phyloP scores from a whole-genome alignment of 2,797 vertebrate genomes.

The Acipenser transmontanus region DNA sequence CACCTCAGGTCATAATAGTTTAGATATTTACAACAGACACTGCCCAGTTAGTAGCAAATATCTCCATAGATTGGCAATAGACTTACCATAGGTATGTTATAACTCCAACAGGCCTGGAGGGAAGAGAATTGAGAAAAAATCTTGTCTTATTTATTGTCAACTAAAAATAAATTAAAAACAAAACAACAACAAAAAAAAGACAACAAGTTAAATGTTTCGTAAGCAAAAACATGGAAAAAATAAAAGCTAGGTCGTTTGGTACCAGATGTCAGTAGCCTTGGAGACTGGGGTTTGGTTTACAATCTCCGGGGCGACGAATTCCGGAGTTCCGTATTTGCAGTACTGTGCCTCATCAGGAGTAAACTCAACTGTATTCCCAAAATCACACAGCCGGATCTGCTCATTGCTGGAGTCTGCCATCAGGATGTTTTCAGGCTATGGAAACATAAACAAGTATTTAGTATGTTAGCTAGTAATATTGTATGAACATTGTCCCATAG shows the following conservation, averaged over 20 bases:
- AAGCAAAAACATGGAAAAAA: constrained; percentile 12
- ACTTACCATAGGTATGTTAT: constrained; percentile 88
- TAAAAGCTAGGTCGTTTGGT: not conserved
- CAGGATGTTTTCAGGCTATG: constrained; percentile 90
- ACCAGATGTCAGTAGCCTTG: constrained; percentile 90
- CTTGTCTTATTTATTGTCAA: too few species aligned
- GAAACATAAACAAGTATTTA: constrained; percentile 6
- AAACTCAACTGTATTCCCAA: constrained; percentile 79
- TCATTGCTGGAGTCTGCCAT: constrained; percentile 76
- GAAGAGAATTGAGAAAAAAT: constrained; percentile 7
- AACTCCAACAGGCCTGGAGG: constrained; percentile 81
- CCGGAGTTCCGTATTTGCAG: constrained; percentile 90
- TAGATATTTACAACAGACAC: too few species aligned
- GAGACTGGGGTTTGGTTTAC: constrained; percentile 91
- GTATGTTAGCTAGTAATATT: too few species aligned
- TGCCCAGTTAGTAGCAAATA: too few species aligned
- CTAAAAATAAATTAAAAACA: constrained; percentile 18
- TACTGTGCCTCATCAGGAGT: constrained; percentile 78
- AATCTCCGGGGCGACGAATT: constrained; percentile 93
- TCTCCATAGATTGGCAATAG: not conserved
- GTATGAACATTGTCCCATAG: too few species aligned
- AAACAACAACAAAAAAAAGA: constrained; percentile 12
- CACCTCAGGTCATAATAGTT: too few species aligned
- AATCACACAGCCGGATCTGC: constrained; percentile 90
- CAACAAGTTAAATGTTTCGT: not conserved